Evolutionary conservation across 2,113 vertebrate species (phyloP).

Genomic region (Theristicus caerulescens): DNA sequence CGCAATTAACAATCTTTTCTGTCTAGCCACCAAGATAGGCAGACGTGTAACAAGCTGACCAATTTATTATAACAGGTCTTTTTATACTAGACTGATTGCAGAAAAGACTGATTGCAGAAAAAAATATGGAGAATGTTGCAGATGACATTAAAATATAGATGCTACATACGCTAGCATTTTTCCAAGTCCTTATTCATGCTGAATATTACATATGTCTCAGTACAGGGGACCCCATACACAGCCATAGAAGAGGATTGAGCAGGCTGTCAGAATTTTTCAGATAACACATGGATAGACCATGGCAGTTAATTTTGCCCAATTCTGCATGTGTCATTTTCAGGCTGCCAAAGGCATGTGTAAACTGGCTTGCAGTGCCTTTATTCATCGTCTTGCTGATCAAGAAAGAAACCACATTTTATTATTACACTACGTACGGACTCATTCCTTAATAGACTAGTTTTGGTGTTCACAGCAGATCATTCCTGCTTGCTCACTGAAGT

Average conservation of each 20-base stretch:
- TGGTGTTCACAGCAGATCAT: neutral
- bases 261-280: conserved; percentile 63
- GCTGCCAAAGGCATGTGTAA: conserved; percentile 26
- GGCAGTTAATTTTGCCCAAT: conserved; percentile 63
- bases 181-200: conserved; percentile 51
- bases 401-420: conserved; percentile 16
- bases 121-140: conserved; percentile 52
- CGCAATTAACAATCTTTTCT: conserved; percentile 53
- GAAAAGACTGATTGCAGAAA: conserved; percentile 61
- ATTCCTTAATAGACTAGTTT: neutral
- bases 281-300: conserved; percentile 33
- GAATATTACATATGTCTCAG: conserved; percentile 35
- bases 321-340: conserved; percentile 48
- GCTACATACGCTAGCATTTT: conserved; percentile 63
- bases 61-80: conserved; percentile 67
- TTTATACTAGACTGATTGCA: conserved; percentile 69
- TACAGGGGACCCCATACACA: conserved; percentile 49
- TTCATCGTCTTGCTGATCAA: conserved; percentile 43
- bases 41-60: conserved; percentile 63
- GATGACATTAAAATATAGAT: conserved; percentile 73
- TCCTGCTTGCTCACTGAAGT: neutral
- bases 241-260: conserved; percentile 59
- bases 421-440: neutral
- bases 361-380: conserved; percentile 16
- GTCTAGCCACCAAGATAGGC: conserved; percentile 55